A percentile compares a stretch with the other conserved stretches of the same genome.
Evolutionary conservation across 1,140 invertebrate genomes (phyloP).

Genomic region (Tyrophagus putrescentiae): DNA sequence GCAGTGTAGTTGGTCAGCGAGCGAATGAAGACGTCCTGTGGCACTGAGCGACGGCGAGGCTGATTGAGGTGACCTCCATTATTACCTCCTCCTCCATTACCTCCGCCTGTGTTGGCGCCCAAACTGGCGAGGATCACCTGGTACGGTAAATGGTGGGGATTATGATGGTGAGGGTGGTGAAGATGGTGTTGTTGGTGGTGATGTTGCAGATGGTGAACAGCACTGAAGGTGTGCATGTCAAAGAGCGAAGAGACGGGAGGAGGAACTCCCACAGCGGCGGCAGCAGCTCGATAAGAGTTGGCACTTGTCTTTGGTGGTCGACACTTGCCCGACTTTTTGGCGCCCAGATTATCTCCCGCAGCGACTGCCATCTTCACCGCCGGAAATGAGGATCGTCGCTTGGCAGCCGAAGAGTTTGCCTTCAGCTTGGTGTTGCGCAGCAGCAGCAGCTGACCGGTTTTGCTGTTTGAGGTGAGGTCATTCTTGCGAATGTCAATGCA

Average conservation of each 20-base stretch:
- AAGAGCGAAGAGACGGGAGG: not conserved
- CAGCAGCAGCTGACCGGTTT: slow-evolving; percentile 17
- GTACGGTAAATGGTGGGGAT: no score
- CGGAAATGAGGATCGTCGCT: slow-evolving; percentile 22
- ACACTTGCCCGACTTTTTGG: not conserved
- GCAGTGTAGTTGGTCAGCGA: slow-evolving; percentile 22
- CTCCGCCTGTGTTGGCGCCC: not conserved
- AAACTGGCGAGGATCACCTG: no score
- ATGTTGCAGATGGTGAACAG: no score
- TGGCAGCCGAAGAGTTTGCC: not conserved
- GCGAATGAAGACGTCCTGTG: slow-evolving; percentile 23
- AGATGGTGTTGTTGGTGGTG: not conserved
- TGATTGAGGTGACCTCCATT: not conserved
- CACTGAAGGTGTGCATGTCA: no score
- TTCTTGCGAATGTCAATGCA: slow-evolving; percentile 20
- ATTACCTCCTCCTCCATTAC: not conserved
- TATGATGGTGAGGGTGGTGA: no score
- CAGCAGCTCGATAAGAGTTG: not conserved
- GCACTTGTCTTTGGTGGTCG: not conserved
- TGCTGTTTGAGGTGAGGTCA: slow-evolving; percentile 6
- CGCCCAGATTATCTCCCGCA: no score
- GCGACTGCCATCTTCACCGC: not conserved
- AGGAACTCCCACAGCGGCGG: not conserved
- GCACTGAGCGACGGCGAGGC: slow-evolving; percentile 18
- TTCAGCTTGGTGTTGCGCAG: slow-evolving; percentile 16